Base-by-base conservation (phyloP, 2,888 invertebrate genomes). In the Pyrrhosoma nymphula region DNA sequence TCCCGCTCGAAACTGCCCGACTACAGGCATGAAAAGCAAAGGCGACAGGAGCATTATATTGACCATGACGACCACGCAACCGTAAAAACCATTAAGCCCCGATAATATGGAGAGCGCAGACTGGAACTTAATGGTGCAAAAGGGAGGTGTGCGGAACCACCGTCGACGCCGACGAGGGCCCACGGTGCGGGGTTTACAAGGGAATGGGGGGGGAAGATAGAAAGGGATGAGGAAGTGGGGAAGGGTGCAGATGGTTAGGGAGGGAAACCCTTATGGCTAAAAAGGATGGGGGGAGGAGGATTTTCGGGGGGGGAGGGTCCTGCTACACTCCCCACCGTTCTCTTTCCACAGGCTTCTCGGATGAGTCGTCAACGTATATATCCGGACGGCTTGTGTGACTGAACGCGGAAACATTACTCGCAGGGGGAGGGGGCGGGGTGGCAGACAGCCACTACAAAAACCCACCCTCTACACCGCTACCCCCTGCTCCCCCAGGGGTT, bases 21-120 rank as follows among this genome's bases (percentile, higher is more conserved):
- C 82, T 82, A 35, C 12, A 12, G 82, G 82, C 82, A 82, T 35
- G 82, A 82, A 69, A 82, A 35, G 30, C 30, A 82, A 82, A 82
- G 82, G 82, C 82, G 91, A 60, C 91, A 91, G 60, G 47, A 69
- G 47, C 93, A 69, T 69, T 93, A 93, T 82, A 93, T 93, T 69
- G 93, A 55, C 93, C 93, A 63, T 93, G 47, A 69, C 69, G 35
- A 93, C 93, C 93, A 75, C 93, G 93, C 93, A 69, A 75, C 93
- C 69, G 93, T 93, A 93, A 93, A 93, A 93, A 93, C 93, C 93
- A 93, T 93, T 93, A 93, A 93, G 93, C 93, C 63, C 69, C 60
- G 91, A 91, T 60, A 60, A 91, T 91, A 91, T 91, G 91, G 91
- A 91, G 91, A 63, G 91, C 30, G 82, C 60, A 63, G 63, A 91